phyloP scores from a whole-genome alignment of 2,113 vertebrate genomes.

The Salminus brasiliensis region DNA sequence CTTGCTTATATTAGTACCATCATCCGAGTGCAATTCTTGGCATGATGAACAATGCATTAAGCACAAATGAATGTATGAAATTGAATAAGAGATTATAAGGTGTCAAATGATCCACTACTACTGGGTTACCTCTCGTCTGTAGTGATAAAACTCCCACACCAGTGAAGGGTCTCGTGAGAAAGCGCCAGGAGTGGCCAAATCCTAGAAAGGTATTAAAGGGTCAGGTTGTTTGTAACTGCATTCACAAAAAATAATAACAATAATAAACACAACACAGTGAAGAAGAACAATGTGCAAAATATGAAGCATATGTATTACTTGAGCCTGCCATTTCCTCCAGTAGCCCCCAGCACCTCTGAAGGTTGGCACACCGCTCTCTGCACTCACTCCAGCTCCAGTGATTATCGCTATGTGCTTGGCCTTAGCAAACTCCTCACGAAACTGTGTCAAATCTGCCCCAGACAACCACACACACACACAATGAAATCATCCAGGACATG shows the following conservation, averaged over 20 bases:
- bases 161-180: slow-evolving; percentile 89
- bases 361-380: slow-evolving; percentile 93
- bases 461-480: neutral
- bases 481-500: neutral
- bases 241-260: neutral
- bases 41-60: neutral
- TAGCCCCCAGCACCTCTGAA: slow-evolving; percentile 92
- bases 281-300: neutral
- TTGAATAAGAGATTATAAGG: neutral
- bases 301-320: slow-evolving; percentile 70
- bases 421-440: slow-evolving; percentile 87
- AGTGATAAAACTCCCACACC: slow-evolving; percentile 98
- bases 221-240: neutral
- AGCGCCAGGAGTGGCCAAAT: slow-evolving; percentile 86
- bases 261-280: neutral
- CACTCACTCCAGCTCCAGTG: slow-evolving; percentile 93
- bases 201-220: slow-evolving; percentile 64
- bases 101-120: neutral
- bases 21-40: neutral
- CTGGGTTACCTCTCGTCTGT: slow-evolving; percentile 81
- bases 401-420: slow-evolving; percentile 88
- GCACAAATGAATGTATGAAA: neutral
- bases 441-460: slow-evolving; percentile 83
- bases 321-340: slow-evolving; percentile 95
- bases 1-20: neutral